A percentile compares a stretch with the other conserved stretches of the same genome.
Evolutionary conservation across 2,113 vertebrate species (phyloP).

Genomic region (Vidua chalybeata): DNA sequence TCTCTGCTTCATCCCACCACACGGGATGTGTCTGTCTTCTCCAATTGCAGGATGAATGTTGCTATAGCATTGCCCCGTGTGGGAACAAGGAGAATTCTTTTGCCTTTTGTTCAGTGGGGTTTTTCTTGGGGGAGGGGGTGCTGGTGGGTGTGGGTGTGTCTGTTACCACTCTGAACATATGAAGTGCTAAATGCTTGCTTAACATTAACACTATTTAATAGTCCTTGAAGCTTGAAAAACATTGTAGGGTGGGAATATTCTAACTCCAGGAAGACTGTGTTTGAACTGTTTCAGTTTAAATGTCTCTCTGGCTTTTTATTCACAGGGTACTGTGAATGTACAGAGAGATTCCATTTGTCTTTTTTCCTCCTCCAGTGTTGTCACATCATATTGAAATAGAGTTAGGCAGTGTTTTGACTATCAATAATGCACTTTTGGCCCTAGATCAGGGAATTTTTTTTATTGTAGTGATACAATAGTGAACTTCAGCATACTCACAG

Average conservation of each 20-base stretch:
- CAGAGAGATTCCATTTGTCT: not conserved
- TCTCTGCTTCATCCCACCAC: not conserved
- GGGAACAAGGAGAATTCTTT: not conserved
- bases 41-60: not conserved
- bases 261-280: not conserved
- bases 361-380: not conserved
- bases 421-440: not conserved
- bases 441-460: not conserved
- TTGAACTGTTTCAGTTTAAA: not conserved
- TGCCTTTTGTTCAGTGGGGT: not conserved
- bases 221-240: not conserved
- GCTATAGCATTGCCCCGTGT: accelerated
- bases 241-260: not conserved
- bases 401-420: not conserved
- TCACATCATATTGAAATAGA: not conserved
- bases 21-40: not conserved
- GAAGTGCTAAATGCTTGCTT: not conserved
- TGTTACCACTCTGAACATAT: not conserved
- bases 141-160: not conserved
- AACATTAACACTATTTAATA: not conserved
- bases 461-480: not conserved
- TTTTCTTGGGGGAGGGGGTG: not conserved
- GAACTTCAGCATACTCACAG: not conserved
- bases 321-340: not conserved
- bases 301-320: not conserved